A percentile compares a stretch with the other conserved stretches of the same genome.
Evolutionary conservation across 1,140 invertebrate species (phyloP).

Genomic region (Stegodyphus mimosarum): DNA sequence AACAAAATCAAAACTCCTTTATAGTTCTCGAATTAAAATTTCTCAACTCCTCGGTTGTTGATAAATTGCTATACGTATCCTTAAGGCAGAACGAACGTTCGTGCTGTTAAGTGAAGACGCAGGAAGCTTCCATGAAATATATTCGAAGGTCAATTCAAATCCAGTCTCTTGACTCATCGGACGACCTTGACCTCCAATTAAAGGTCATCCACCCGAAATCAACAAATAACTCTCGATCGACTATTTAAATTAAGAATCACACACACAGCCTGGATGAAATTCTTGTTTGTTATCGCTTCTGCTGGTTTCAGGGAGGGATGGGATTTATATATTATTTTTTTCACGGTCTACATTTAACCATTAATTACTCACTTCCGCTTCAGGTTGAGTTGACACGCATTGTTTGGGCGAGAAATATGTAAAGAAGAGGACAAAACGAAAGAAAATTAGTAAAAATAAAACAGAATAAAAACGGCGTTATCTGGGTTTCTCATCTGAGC

Average conservation of each 20-base stretch:
- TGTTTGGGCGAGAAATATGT: slow-evolving; percentile 3
- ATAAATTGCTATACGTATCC: too few relatives aligned
- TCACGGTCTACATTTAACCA: slow-evolving; percentile 1
- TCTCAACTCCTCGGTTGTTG: too few relatives aligned
- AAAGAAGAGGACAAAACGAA: not conserved
- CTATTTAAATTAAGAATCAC: not conserved
- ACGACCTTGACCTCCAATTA: not conserved
- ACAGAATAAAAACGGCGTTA: not conserved
- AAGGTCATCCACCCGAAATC: not conserved
- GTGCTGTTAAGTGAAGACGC: too few relatives aligned
- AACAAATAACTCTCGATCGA: not conserved
- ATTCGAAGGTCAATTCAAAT: too few relatives aligned
- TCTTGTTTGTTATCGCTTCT: not conserved
- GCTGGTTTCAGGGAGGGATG: not conserved
- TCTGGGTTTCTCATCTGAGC: not conserved
- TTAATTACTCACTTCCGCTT: slow-evolving; percentile 10
- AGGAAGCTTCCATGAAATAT: too few relatives aligned
- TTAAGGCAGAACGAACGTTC: too few relatives aligned
- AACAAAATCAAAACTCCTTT: too few relatives aligned
- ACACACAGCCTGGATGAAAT: not conserved
- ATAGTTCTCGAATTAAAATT: too few relatives aligned
- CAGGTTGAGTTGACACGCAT: not conserved
- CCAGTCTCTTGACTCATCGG: not conserved
- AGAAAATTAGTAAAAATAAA: too few relatives aligned
- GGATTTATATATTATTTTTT: not conserved